These are phyloP conservation scores for Tryphoninae sp. DNA, from an alignment of 2,888 invertebrate species.

Conservation along the genomic window DNA sequence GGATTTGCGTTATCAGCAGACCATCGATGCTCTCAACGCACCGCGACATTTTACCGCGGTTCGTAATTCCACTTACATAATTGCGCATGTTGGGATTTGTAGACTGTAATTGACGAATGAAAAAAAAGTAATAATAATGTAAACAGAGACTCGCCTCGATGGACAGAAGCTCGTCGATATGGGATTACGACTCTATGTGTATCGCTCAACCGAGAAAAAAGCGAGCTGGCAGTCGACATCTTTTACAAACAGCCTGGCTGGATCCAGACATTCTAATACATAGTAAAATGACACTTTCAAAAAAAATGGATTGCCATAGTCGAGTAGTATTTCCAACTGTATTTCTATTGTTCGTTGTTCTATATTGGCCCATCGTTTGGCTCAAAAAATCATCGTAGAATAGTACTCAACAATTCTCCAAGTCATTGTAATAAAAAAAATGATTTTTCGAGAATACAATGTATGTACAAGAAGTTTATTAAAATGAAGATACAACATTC, in stretches of 20 bases:
- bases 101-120: slow-evolving; percentile 1
- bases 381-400: slow-evolving; percentile 81
- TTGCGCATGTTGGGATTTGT: background rate
- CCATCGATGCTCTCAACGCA: slow-evolving; percentile 70
- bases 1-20: slow-evolving; percentile 87
- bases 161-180: slow-evolving; percentile 84
- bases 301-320: slow-evolving; percentile 90
- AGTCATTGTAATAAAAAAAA: slow-evolving; percentile 7
- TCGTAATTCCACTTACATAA: slow-evolving; percentile 52
- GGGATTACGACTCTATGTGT: slow-evolving; percentile 74
- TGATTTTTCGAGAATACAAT: slow-evolving; percentile 20
- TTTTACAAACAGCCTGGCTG: slow-evolving; percentile 79
- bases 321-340: slow-evolving; percentile 89
- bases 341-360: slow-evolving; percentile 89
- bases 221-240: slow-evolving; percentile 73
- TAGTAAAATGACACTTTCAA: slow-evolving; percentile 87
- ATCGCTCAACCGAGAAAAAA: slow-evolving; percentile 70
- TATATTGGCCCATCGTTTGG: slow-evolving; percentile 91
- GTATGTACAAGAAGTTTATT: slow-evolving; percentile 61
- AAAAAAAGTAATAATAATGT: slow-evolving; percentile 11
- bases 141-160: slow-evolving; percentile 85
- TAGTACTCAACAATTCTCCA: background rate
- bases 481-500: slow-evolving; percentile 48
- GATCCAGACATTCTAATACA: slow-evolving; percentile 74
- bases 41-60: slow-evolving; percentile 73